Conservation (phyloP, 2,113 vertebrate species). For the Leptocoma aspasia region DNA sequence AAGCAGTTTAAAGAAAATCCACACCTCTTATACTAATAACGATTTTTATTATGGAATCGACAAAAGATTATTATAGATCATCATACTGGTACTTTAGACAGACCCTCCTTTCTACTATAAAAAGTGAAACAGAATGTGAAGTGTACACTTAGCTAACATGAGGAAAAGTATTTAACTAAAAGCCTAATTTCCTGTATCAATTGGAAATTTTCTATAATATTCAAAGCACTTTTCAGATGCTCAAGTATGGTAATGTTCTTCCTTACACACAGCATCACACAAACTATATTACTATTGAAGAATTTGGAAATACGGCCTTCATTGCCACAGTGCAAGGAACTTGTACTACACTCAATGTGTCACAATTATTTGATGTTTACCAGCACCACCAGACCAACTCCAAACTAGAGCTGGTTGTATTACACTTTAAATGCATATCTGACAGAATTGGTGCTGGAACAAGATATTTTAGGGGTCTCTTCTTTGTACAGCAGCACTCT, state of each 20-base stretch:
- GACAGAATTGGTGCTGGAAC: neutral
- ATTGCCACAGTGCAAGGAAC: neutral
- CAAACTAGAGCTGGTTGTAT: neutral
- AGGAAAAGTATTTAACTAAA: conserved; percentile 11
- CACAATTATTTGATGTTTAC: neutral
- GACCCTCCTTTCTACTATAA: neutral
- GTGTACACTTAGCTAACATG: neutral
- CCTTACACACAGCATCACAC: neutral
- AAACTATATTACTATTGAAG: neutral
- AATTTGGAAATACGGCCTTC: neutral
- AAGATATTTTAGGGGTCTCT: neutral
- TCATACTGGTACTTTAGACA: neutral
- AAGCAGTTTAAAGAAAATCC: neutral
- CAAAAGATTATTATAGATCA: neutral
- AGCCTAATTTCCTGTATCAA: neutral
- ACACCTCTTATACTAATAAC: neutral
- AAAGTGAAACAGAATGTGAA: neutral
- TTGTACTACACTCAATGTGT: neutral
- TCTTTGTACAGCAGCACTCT: neutral
- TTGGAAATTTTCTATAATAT: neutral
- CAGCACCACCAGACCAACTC: neutral
- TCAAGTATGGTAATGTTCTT: neutral
- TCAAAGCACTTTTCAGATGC: neutral
- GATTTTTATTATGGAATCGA: neutral
- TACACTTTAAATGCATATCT: neutral